Evolutionary conservation across 2,888 invertebrate genomes (phyloP).

Genomic region (Heliconius charithonia): DNA sequence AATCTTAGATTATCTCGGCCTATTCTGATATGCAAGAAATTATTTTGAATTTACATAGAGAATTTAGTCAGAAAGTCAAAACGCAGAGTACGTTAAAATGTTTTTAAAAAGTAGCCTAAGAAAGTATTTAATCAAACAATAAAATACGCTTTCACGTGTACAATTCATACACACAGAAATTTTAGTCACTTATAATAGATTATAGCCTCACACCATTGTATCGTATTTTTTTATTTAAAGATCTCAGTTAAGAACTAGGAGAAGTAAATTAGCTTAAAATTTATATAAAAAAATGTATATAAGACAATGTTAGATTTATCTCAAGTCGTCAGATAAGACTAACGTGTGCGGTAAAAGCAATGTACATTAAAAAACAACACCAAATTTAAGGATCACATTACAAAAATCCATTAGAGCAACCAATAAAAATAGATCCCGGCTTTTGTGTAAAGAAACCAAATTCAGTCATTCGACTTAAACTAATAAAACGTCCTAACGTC

Average conservation of each 20-base stretch:
- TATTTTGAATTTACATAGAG: too few species aligned
- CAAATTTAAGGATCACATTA: constrained; percentile 78
- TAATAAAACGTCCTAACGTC: constrained; percentile 45
- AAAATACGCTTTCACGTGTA: not conserved
- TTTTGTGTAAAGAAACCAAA: constrained; percentile 58
- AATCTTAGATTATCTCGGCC: too few species aligned
- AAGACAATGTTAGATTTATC: constrained; percentile 57
- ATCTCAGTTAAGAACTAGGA: not conserved
- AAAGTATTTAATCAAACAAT: not conserved
- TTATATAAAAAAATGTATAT: constrained; percentile 45
- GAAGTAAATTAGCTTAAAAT: not conserved
- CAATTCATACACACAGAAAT: not conserved
- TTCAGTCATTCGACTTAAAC: constrained; percentile 69
- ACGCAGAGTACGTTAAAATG: too few species aligned
- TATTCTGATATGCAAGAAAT: too few species aligned
- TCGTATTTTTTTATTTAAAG: not conserved
- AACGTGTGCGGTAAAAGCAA: constrained; percentile 62
- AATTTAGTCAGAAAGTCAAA: too few species aligned
- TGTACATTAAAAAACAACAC: constrained; percentile 69
- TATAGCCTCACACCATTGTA: not conserved
- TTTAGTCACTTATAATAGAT: not conserved
- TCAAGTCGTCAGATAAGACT: constrained; percentile 56
- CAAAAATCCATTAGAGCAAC: constrained; percentile 79
- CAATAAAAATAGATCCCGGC: constrained; percentile 77
- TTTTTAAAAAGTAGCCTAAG: not conserved